These are phyloP conservation scores for Procavia capensis DNA, from an alignment of 2,113 vertebrate genomes.

Conservation along the genomic window DNA sequence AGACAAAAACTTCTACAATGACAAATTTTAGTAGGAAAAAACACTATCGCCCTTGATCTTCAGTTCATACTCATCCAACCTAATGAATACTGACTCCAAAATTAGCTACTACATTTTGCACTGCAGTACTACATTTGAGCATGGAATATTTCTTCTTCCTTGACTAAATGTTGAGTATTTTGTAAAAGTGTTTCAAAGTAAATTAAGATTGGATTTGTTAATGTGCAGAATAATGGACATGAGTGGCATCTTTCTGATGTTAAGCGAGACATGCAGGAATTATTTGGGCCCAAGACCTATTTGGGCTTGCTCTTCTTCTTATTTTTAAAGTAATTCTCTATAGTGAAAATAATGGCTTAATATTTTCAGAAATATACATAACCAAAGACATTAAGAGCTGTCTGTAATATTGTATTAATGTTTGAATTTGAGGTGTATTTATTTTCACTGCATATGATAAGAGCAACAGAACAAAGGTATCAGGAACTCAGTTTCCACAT, in stretches of 20 bases:
- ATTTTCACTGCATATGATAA: background rate
- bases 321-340: background rate
- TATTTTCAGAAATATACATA: constrained; percentile 30
- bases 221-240: background rate
- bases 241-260: background rate
- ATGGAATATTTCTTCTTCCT: background rate
- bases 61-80: background rate
- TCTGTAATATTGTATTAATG: constrained; percentile 13
- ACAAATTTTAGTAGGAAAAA: background rate
- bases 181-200: constrained; percentile 18
- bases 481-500: background rate
- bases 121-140: background rate
- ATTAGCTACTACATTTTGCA: background rate
- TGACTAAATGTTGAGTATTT: background rate
- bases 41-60: background rate
- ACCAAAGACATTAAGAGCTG: background rate
- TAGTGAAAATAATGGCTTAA: constrained; percentile 17
- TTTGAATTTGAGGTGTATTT: background rate
- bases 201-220: background rate
- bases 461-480: background rate
- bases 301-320: background rate
- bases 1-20: background rate
- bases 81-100: background rate
- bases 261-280: background rate
- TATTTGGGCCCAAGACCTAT: background rate